These are phyloP conservation scores for Autographa pulchrina DNA, from an alignment of 2,888 invertebrate species.

Conservation along the genomic window DNA sequence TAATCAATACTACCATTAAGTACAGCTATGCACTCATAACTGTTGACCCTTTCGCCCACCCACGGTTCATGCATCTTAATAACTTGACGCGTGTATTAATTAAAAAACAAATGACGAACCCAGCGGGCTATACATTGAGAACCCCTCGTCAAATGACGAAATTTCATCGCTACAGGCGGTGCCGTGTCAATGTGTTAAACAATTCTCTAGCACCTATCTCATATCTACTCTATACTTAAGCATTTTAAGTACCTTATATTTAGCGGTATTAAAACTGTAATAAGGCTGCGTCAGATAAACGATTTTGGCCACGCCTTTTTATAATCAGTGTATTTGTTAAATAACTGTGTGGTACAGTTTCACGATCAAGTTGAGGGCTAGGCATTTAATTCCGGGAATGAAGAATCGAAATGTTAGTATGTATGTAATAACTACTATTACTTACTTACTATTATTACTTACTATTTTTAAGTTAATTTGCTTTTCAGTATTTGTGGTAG, in stretches of 20 bases:
- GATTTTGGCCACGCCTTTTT: background rate
- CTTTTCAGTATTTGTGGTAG: too few relatives aligned
- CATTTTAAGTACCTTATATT: conserved; percentile 25
- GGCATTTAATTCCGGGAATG: too few relatives aligned
- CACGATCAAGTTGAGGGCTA: background rate
- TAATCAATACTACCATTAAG: background rate
- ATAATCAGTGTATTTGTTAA: background rate
- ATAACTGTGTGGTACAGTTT: background rate
- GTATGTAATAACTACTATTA: too few relatives aligned
- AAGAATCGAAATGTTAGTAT: too few relatives aligned
- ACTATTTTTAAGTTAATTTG: too few relatives aligned
- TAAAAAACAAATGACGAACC: background rate
- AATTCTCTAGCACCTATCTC: conserved; percentile 35
- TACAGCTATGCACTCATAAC: background rate
- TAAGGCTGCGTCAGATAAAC: background rate
- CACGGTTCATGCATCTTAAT: background rate
- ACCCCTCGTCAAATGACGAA: conserved; percentile 29
- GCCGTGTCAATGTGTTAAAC: conserved; percentile 27
- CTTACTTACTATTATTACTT: too few relatives aligned
- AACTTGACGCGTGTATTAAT: background rate
- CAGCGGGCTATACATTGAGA: conserved; percentile 9
- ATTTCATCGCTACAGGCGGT: conserved; percentile 32
- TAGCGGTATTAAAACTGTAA: background rate
- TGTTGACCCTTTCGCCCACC: conserved; percentile 4
- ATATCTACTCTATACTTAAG: conserved; percentile 5